These are phyloP conservation scores for Microcebus jonahi DNA, from an alignment of 2,113 vertebrate species.

Conservation along the genomic window DNA sequence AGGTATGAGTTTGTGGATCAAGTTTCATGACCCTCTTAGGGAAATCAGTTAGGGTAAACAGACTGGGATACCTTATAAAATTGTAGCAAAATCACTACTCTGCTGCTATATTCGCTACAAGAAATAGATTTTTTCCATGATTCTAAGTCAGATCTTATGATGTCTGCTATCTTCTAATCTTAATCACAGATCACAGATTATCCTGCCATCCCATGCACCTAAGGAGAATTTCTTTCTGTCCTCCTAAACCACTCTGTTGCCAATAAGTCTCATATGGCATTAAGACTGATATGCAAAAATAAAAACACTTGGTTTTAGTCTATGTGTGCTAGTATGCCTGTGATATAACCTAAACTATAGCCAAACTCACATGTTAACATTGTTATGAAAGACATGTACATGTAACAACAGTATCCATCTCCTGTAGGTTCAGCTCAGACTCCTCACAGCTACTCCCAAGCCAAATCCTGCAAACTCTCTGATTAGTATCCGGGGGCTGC, in stretches of 20 bases:
- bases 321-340: no score
- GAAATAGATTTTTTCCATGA: background rate
- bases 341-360: background rate
- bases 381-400: background rate
- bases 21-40: background rate
- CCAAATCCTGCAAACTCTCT: background rate
- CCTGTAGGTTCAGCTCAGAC: background rate
- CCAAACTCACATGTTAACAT: background rate
- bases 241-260: background rate
- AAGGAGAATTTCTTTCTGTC: background rate
- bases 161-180: background rate
- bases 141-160: background rate
- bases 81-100: background rate
- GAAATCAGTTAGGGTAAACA: background rate
- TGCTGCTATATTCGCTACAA: background rate
- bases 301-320: background rate
- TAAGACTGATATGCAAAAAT: background rate
- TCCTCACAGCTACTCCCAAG: background rate
- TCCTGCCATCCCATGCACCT: background rate
- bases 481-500: background rate
- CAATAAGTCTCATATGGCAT: background rate
- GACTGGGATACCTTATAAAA: background rate
- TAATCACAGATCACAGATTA: background rate
- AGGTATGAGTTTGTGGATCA: background rate
- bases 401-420: background rate